These are phyloP conservation scores for Nemoura dubitans DNA, from an alignment of 2,888 invertebrate species.

Conservation along the genomic window DNA sequence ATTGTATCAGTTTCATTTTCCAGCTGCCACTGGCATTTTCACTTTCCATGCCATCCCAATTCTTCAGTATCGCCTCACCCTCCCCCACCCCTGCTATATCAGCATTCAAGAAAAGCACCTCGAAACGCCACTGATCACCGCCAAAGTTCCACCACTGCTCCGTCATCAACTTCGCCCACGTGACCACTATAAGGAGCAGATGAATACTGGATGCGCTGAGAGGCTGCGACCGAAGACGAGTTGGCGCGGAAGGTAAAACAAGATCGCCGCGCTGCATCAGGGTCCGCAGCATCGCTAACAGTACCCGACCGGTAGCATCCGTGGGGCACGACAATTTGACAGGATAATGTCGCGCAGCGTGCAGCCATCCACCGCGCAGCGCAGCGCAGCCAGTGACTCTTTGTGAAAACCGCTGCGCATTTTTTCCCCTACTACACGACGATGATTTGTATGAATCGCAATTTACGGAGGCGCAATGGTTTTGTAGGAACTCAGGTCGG, in stretches of 20 bases:
- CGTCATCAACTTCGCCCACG: not conserved
- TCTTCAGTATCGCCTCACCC: too few species aligned
- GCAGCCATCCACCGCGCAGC: too few species aligned
- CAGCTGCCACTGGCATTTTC: too few species aligned
- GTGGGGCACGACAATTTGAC: not conserved
- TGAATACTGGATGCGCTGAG: not conserved
- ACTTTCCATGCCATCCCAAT: too few species aligned
- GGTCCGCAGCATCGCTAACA: not conserved
- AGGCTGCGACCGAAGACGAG: not conserved
- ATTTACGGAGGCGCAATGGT: not conserved
- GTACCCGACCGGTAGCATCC: not conserved
- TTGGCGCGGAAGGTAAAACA: not conserved
- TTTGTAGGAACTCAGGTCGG: not conserved
- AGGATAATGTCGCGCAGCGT: not conserved
- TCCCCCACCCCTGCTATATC: too few species aligned
- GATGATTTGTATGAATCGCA: not conserved
- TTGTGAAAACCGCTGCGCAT: not conserved
- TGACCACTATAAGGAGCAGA: not conserved
- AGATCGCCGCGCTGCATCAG: not conserved
- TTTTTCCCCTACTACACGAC: not conserved
- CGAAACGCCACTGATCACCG: not conserved
- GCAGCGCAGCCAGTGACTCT: not conserved
- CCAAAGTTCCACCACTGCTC: not conserved
- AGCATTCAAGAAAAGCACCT: too few species aligned
- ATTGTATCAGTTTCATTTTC: too few species aligned